Conservation (phyloP, 2,888 invertebrate species). For the Griposia aprilina region DNA sequence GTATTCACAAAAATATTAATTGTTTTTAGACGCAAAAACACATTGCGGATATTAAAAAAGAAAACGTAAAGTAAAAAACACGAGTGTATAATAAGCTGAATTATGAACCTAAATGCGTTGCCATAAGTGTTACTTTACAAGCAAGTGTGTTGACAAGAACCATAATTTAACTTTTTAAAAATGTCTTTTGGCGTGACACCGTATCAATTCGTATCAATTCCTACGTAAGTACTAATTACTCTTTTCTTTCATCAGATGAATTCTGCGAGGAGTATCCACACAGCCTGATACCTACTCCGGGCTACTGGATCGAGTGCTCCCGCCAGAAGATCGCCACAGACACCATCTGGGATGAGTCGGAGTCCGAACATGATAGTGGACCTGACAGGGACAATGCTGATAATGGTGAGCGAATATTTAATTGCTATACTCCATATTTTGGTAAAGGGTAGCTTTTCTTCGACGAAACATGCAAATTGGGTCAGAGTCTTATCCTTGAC, state of each 20-base stretch:
- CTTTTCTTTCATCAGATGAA: constrained; percentile 92
- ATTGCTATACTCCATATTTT: neutral
- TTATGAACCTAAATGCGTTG: no score
- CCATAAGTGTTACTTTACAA: no score
- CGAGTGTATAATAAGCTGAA: no score
- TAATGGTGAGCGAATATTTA: constrained; percentile 76
- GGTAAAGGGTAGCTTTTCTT: neutral
- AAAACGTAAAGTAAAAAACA: no score
- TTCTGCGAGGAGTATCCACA: constrained; percentile 98
- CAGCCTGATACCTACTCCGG: constrained; percentile 96
- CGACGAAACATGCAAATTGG: neutral
- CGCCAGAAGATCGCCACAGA: constrained; percentile 96
- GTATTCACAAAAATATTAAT: no score
- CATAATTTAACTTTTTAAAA: neutral
- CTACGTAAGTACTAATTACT: neutral
- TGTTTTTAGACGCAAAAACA: no score
- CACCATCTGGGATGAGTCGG: constrained; percentile 97
- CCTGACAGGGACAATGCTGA: constrained; percentile 88
- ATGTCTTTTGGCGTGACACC: neutral
- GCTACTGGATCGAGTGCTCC: constrained; percentile 99
- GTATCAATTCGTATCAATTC: neutral
- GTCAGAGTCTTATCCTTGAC: neutral
- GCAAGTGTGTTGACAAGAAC: neutral
- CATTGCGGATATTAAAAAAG: no score
- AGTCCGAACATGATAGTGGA: constrained; percentile 94